Evolutionary conservation across 2,797 vertebrate genomes (phyloP).

Genomic region (Onychomys leucogaster): DNA sequence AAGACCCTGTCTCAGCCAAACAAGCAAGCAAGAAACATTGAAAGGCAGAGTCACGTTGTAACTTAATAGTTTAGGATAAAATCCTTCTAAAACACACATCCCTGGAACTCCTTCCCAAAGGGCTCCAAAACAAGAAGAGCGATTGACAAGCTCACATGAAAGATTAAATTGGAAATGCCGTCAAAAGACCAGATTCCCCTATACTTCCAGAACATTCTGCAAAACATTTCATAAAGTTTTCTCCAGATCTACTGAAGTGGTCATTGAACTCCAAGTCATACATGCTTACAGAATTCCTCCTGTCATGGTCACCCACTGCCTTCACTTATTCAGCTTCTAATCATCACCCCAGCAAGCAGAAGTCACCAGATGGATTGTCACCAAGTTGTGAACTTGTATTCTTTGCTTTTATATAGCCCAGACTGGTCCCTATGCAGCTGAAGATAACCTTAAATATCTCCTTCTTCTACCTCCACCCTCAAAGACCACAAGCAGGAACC

Average conservation of each 20-base stretch:
- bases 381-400: not conserved
- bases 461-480: not conserved
- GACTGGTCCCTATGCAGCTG: not conserved
- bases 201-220: not conserved
- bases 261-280: not conserved
- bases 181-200: not conserved
- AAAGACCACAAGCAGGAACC: not conserved
- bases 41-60: not conserved
- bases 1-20: not conserved
- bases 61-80: slow-evolving; percentile 21
- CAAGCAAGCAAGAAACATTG: not conserved
- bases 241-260: not conserved
- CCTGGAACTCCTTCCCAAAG: not conserved
- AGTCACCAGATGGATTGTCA: not conserved
- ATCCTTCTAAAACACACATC: not conserved
- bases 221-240: not conserved
- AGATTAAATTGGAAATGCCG: not conserved
- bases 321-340: not conserved
- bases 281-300: not conserved
- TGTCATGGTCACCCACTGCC: not conserved
- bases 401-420: not conserved
- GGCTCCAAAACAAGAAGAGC: not conserved
- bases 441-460: not conserved
- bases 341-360: not conserved
- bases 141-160: not conserved